phyloP scores from a whole-genome alignment of 1,140 invertebrate species.

The Musca domestica region DNA sequence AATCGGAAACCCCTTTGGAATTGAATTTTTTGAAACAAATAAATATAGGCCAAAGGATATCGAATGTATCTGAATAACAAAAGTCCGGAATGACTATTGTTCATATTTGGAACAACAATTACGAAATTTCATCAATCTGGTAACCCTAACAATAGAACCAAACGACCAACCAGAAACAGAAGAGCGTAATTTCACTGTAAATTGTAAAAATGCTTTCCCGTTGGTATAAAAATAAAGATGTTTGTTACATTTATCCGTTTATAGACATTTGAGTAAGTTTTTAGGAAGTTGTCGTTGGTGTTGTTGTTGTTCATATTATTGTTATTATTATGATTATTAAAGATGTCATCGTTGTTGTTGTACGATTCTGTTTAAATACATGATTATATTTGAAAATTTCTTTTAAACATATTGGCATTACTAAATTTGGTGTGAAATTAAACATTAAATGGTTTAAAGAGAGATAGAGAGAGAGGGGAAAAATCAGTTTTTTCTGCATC shows the following conservation, averaged over 20 bases:
- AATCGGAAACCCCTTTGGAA: too few relatives aligned
- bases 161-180: too few relatives aligned
- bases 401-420: conserved; percentile 5
- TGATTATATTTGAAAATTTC: conserved; percentile 17
- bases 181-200: not conserved
- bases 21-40: too few relatives aligned
- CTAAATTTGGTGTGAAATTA: conserved; percentile 22
- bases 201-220: not conserved
- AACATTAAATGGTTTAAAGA: conserved; percentile 15
- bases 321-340: not conserved
- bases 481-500: too few relatives aligned
- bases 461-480: not conserved
- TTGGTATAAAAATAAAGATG: conserved; percentile 13
- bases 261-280: not conserved
- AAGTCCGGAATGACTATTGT: too few relatives aligned
- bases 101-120: too few relatives aligned
- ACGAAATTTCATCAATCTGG: too few relatives aligned
- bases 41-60: too few relatives aligned
- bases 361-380: not conserved
- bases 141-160: too few relatives aligned
- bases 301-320: not conserved
- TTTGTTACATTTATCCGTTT: conserved; percentile 20
- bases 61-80: too few relatives aligned
- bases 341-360: not conserved
- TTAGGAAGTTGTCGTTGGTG: not conserved